A percentile compares a stretch with the other conserved stretches of the same genome.
These are phyloP conservation scores for Eucera pruinosa DNA, from an alignment of 2,888 invertebrate genomes.

Conservation along the genomic window DNA sequence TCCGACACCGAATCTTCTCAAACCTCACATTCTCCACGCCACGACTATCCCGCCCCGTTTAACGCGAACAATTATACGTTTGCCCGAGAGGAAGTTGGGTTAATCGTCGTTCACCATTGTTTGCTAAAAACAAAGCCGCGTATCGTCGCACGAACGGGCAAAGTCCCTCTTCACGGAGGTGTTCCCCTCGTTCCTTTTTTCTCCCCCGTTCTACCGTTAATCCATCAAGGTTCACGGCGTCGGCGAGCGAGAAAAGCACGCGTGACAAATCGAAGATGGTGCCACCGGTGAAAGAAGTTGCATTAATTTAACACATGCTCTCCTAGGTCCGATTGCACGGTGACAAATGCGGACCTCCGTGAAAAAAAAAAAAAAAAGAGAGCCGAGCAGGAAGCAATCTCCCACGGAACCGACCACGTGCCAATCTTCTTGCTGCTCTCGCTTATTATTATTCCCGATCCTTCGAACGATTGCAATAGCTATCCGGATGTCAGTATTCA, in stretches of 20 bases:
- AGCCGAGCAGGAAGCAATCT: slow-evolving; percentile 32
- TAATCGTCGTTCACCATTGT: slow-evolving; percentile 17
- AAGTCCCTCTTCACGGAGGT: slow-evolving; percentile 17
- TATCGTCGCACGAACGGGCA: neutral
- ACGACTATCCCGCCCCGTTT: neutral
- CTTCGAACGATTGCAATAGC: neutral
- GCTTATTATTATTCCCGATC: neutral
- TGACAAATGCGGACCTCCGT: slow-evolving; percentile 55
- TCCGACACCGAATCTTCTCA: no score
- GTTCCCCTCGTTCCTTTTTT: slow-evolving; percentile 25
- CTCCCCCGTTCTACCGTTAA: slow-evolving; percentile 62
- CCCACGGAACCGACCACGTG: slow-evolving; percentile 49
- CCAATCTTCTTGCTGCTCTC: neutral
- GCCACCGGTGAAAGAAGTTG: slow-evolving; percentile 63
- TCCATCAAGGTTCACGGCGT: slow-evolving; percentile 66
- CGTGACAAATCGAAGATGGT: slow-evolving; percentile 72
- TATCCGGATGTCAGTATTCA: no score
- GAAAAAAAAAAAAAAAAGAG: slow-evolving; percentile 2
- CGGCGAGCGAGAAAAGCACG: slow-evolving; percentile 58
- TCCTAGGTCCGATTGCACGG: slow-evolving; percentile 51
- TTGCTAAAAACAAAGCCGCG: slow-evolving; percentile 26
- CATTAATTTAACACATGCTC: slow-evolving; percentile 68
- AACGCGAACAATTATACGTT: neutral
- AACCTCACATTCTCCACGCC: neutral
- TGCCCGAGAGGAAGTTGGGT: neutral